Base-by-base conservation (phyloP, 2,113 vertebrate genomes). In the Phyllostomus discolor region DNA sequence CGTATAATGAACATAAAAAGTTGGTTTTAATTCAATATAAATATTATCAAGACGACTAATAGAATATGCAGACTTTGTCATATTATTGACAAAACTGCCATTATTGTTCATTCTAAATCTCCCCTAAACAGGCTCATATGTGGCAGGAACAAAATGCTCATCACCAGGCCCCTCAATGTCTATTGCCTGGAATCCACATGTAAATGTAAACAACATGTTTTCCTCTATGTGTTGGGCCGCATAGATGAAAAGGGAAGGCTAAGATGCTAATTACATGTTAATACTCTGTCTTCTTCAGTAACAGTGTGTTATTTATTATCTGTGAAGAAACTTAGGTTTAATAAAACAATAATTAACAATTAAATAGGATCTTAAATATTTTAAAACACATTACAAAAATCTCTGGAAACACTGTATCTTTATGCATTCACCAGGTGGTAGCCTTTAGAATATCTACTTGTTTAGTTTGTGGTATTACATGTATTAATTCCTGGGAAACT, bases 321-420 rank as follows among this genome's bases (percentile, higher is more conserved):
- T 91, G 0, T 62, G 16, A 86, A 91, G 16, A 54, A 75, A 73
- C 2, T 46, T 80, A 66, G 33, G 0, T 76, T 83, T 81, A 62
- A 82, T 75, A 57, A 82, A 90, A 28, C 24, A 89, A n/a, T 72
- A 75, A 75, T 84, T 84, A 88, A 88, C 72, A 88, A 93, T 64
- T 73, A 88, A 92, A 24, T 83, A 50, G 79, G 10, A 66, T 66
- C 31, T 54, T 57, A 84, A 89, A 57, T 83, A 87, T 87, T 95
- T 94, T 88, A 86, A 86, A 79, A 7, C 4, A 64, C 3, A 69
- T 72, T 43, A 3, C 15, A 41, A n/a, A 86, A 95, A 33, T 82
- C 43, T 86, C 88, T 88, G 54, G 26, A 70, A 78, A 94, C 78
- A 28, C 14, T 19, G 0, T 14, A 46, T 70, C 7, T 88, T 73